Evolutionary conservation across 2,797 vertebrate species (phyloP), one percentile per base, ranked within the genome.

Genomic region (Bryconaethiops microstoma): DNA sequence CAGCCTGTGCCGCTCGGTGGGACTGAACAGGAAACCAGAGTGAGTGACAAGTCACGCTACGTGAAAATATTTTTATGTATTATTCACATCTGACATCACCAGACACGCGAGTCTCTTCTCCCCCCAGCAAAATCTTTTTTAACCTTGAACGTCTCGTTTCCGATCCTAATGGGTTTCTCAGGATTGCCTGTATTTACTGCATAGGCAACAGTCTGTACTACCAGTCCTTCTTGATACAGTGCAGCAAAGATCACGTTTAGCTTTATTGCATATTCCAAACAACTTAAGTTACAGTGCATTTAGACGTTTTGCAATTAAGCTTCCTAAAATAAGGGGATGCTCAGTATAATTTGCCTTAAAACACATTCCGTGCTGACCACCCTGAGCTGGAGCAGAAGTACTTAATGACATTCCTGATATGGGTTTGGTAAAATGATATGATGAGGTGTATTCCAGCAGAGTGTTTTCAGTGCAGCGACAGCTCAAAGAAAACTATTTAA

Each of bases 21-120:
- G 96, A 91, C 91, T 97, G 89, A 94, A 95, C 87, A 91, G 97
- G 90, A 97, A 97, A 94, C 90, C 96, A 16, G 96, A 97, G 97
- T 99, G 84, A 99, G 97, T 97, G 86, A 62, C 35, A 64, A 78
- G 21, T 13, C 21, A 14, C 54, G 2, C 6, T 40, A 19, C 48
- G 0, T 21, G 1, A 4, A 60, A 60, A 25, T 9, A n/a, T 14
- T 50, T 16, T 16, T 16, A 7, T 52, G 54, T 71, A 4, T 13
- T 48, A 4, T 10, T 25, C 3, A 60, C 40, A 19, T 16, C 55
- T 39, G 35, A 48, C 5, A 48, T 12, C 45, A 48, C 45, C 8
- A 48, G 45, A 8, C 1, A 1, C 45, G 7, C 45, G 12, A 12
- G 35, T 35, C 35, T 35, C 29, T 29, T 45, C 45, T 12, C 7